phyloP scores from a whole-genome alignment of 2,113 vertebrate species.

The Ia io region DNA sequence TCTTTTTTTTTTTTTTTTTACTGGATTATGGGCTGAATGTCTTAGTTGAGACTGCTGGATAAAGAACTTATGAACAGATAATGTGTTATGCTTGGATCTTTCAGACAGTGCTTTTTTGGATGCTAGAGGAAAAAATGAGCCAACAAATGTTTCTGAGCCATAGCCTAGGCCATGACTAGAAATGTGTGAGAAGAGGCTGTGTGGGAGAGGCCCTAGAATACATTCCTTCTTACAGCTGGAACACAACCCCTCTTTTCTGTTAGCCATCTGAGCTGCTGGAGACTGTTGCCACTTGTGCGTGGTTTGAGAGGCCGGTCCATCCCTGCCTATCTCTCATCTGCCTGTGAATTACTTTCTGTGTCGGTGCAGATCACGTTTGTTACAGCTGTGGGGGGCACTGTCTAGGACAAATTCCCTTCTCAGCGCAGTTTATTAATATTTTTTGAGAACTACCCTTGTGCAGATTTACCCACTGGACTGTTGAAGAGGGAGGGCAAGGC shows the following conservation, averaged over 20 bases:
- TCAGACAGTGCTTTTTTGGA: not conserved
- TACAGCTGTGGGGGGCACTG: conserved; percentile 43
- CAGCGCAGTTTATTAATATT: not conserved
- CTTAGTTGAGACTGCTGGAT: not conserved
- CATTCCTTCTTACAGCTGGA: not conserved
- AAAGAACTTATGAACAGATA: not conserved
- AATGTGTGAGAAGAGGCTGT: not conserved
- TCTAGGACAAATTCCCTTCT: not conserved
- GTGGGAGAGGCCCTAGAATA: not conserved
- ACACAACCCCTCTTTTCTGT: conserved; percentile 46
- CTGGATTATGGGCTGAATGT: not conserved
- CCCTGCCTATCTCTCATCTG: conserved; percentile 24
- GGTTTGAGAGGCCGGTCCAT: not conserved
- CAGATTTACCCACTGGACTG: not conserved
- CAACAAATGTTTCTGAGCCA: not conserved
- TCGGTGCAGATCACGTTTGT: not conserved
- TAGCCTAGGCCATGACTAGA: not conserved
- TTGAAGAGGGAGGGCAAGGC: not conserved
- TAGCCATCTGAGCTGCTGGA: conserved; percentile 25
- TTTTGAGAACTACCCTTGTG: conserved; percentile 38
- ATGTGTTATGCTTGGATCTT: not conserved
- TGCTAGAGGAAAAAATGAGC: not conserved
- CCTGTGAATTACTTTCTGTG: conserved; percentile 68
- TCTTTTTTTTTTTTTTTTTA: not conserved
- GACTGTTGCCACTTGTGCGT: conserved; percentile 29